Percentiles rank a stretch among this genome's conserved stretches.
Evolutionary conservation across 2,113 vertebrate genomes (phyloP).

Genomic region (Electrona antarctica): DNA sequence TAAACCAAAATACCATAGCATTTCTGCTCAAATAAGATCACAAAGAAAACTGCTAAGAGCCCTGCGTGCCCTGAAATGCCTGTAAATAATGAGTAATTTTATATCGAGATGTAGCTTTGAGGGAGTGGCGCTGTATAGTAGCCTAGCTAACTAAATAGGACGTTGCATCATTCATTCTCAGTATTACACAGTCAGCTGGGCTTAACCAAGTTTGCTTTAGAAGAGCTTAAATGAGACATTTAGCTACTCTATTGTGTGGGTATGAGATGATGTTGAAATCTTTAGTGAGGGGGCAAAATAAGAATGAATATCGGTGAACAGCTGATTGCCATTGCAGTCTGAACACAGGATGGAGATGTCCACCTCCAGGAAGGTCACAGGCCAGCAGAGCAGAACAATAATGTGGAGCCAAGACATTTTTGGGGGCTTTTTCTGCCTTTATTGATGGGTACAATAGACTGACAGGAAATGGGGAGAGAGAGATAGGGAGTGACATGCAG

Average conservation of each 20-base stretch:
- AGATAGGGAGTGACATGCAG: too few species aligned
- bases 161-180: slow-evolving; percentile 60
- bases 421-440: too few species aligned
- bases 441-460: too few species aligned
- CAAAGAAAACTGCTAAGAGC: slow-evolving; percentile 25
- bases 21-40: slow-evolving; percentile 8
- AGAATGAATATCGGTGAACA: slow-evolving; percentile 12
- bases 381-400: too few species aligned
- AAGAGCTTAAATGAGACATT: slow-evolving; percentile 16
- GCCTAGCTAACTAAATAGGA: slow-evolving; percentile 57
- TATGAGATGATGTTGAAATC: neutral
- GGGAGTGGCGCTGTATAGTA: slow-evolving; percentile 38
- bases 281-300: neutral
- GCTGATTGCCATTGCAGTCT: too few species aligned
- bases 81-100: slow-evolving; percentile 20
- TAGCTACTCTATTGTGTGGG: slow-evolving; percentile 11
- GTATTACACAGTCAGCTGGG: slow-evolving; percentile 56
- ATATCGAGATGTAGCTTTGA: slow-evolving; percentile 50
- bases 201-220: neutral
- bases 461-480: too few species aligned
- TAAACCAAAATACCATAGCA: slow-evolving; percentile 22
- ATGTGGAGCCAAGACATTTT: too few species aligned
- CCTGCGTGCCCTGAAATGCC: slow-evolving; percentile 27
- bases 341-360: too few species aligned
- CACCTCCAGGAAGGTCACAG: too few species aligned